phyloP scores from a whole-genome alignment of 2,888 invertebrate species.

The Andrena haemorrhoa region DNA sequence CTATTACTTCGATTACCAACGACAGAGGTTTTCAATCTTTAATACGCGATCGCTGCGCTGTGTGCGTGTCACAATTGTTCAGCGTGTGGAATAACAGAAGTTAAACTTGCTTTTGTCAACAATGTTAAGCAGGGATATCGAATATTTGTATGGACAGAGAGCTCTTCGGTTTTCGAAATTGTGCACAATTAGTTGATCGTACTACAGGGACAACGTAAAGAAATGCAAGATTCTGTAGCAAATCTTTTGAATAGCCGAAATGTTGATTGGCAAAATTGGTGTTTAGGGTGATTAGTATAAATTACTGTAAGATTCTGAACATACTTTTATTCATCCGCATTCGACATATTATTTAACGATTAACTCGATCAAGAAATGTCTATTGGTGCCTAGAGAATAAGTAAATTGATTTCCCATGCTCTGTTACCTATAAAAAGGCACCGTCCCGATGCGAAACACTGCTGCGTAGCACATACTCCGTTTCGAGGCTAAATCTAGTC shows the following conservation, averaged over 20 bases:
- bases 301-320: too few species aligned
- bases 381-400: conserved; percentile 7
- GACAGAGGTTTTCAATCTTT: not conserved
- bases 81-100: not conserved
- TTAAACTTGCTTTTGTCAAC: not conserved
- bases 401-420: not conserved
- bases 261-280: not conserved
- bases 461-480: not conserved
- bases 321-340: too few species aligned
- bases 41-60: too few species aligned
- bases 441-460: not conserved
- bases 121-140: not conserved
- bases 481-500: conserved; percentile 59
- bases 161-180: not conserved
- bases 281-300: not conserved
- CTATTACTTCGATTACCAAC: not conserved
- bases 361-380: not conserved
- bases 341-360: not conserved
- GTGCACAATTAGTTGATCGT: not conserved
- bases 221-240: too few species aligned
- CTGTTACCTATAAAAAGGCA: not conserved
- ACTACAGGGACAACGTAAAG: too few species aligned
- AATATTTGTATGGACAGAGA: not conserved
- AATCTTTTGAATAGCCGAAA: not conserved
- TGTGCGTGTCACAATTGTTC: too few species aligned